These are phyloP conservation scores for Chalcis sispes DNA, from an alignment of 2,888 invertebrate genomes.

Conservation along the genomic window DNA sequence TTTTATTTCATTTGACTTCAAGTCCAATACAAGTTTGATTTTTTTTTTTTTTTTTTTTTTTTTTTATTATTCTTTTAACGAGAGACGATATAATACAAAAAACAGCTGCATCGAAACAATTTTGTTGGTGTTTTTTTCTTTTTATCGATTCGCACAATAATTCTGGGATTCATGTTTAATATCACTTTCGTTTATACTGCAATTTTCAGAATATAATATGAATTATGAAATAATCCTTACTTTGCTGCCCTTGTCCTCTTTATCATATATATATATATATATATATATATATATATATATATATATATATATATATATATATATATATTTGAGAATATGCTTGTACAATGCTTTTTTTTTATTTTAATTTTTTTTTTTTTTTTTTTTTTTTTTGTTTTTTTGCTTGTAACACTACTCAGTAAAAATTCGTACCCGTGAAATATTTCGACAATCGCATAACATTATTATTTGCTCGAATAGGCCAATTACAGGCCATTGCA, in stretches of 20 bases:
- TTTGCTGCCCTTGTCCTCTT: conserved; percentile 25
- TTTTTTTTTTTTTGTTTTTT: conserved; percentile 37
- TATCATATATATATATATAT: conserved; percentile 31
- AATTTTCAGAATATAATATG: conserved; percentile 59
- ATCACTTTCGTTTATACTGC: conserved; percentile 56
- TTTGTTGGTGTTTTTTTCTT: background rate
- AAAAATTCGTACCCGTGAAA: conserved; percentile 26
- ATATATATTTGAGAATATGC: conserved; percentile 53
- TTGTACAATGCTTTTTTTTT: conserved; percentile 59
- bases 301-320: conserved; percentile 55
- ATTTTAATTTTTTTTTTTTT: too few relatives aligned
- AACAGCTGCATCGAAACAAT: conserved; percentile 55
- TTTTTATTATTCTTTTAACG: conserved; percentile 48
- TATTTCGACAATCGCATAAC: conserved; percentile 1
- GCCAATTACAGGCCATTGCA: background rate
- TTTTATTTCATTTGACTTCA: conserved; percentile 46
- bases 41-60: conserved; percentile 41
- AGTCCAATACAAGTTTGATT: conserved; percentile 55
- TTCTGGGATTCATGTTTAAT: conserved; percentile 49
- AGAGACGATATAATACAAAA: conserved; percentile 59
- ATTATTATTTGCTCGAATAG: background rate
- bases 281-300: conserved; percentile 50
- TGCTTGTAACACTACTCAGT: conserved; percentile 24
- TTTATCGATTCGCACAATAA: conserved; percentile 50
- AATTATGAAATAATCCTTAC: conserved; percentile 53